phyloP scores from a whole-genome alignment of 2,113 vertebrate species.

The Hippocampus guttulatus region DNA sequence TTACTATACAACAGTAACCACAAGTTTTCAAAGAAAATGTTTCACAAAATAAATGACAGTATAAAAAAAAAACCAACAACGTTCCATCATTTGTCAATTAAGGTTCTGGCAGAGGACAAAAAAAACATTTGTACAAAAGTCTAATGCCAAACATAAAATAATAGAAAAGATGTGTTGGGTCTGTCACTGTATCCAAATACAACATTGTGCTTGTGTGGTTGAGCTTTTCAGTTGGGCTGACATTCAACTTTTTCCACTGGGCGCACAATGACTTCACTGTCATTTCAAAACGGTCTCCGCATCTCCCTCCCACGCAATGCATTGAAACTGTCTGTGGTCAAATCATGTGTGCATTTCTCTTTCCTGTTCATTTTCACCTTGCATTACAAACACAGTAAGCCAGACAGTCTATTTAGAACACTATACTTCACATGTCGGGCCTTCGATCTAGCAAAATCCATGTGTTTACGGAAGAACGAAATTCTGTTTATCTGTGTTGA shows the following conservation, averaged over 20 bases:
- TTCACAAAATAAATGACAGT: slow-evolving; percentile 37
- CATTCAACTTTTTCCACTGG: slow-evolving; percentile 22
- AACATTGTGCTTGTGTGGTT: slow-evolving; percentile 18
- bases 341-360: not conserved
- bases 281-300: slow-evolving; percentile 21
- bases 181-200: not conserved
- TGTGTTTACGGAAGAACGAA: slow-evolving; percentile 15
- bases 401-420: not conserved
- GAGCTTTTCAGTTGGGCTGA: slow-evolving; percentile 16
- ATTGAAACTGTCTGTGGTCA: not conserved
- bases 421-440: not conserved
- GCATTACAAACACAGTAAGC: not conserved
- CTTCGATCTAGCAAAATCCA: slow-evolving; percentile 50
- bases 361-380: slow-evolving; percentile 10
- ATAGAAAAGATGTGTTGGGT: not conserved
- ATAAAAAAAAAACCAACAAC: slow-evolving; percentile 34
- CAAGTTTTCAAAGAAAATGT: slow-evolving; percentile 38
- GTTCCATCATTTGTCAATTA: slow-evolving; percentile 10
- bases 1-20: slow-evolving; percentile 50
- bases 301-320: not conserved
- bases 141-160: slow-evolving; percentile 1
- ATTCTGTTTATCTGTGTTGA: not conserved
- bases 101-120: slow-evolving; percentile 3
- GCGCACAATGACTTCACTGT: slow-evolving; percentile 7
- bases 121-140: slow-evolving; percentile 23